These are phyloP conservation scores for Sweltsa coloradensis DNA, from an alignment of 1,140 invertebrate species.

Conservation along the genomic window DNA sequence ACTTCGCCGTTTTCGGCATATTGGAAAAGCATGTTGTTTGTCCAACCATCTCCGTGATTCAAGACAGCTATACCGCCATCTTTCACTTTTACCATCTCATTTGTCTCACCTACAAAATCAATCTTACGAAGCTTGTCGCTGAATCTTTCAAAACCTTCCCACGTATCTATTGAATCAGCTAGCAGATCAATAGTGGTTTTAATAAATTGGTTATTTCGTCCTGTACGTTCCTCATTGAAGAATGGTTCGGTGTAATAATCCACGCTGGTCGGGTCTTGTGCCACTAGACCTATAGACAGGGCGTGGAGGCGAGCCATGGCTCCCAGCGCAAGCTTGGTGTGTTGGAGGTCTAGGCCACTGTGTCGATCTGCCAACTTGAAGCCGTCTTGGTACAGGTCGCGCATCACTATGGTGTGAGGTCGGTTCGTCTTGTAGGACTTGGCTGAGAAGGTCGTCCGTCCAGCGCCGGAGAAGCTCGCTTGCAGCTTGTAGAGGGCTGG, in stretches of 20 bases:
- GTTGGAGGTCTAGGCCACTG: constrained; percentile 14
- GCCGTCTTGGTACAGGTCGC: constrained; percentile 12
- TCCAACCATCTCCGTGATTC: constrained; percentile 28
- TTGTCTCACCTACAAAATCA: background rate
- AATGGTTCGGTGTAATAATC: background rate
- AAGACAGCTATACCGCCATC: constrained; percentile 17
- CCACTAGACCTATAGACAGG: constrained; percentile 6
- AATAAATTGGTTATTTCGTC: background rate
- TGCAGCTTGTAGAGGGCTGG: constrained; percentile 23
- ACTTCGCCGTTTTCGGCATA: constrained; percentile 10
- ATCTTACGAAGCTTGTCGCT: background rate
- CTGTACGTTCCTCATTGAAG: background rate
- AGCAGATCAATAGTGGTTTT: background rate
- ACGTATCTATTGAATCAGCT: background rate
- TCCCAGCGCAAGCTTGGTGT: constrained; percentile 9
- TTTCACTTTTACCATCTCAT: background rate
- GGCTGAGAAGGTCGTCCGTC: constrained; percentile 14
- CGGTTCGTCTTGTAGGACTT: background rate
- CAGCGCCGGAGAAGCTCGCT: no score
- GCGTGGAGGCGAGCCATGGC: constrained; percentile 15
- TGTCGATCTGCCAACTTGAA: constrained; percentile 14
- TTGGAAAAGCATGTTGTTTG: constrained; percentile 25
- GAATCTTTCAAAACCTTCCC: constrained; percentile 4
- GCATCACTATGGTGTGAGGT: constrained; percentile 3
- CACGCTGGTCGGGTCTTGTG: background rate